Evolutionary conservation across 2,888 invertebrate species (phyloP).

Genomic region (Mechanitis mazaeus): DNA sequence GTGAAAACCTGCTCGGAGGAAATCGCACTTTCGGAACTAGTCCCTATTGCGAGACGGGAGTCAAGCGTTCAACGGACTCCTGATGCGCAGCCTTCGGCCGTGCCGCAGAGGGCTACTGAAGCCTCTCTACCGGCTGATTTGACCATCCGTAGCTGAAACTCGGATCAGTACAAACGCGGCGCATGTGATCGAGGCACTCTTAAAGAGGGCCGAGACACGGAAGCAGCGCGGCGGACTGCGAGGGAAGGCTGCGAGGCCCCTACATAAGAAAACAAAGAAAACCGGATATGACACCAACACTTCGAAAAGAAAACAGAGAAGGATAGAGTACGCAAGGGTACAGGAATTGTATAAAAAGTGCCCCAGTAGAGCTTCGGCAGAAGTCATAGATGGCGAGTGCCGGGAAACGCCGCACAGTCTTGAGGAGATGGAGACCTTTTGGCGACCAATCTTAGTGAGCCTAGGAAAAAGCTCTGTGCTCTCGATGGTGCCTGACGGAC

Average conservation of each 20-base stretch:
- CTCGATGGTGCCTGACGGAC: constrained; percentile 30
- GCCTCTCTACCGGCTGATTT: neutral
- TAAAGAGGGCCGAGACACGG: constrained; percentile 9
- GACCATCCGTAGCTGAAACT: neutral
- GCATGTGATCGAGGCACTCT: constrained; percentile 4
- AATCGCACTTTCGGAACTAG: neutral
- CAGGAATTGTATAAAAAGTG: constrained; percentile 27
- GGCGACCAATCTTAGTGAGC: constrained; percentile 26
- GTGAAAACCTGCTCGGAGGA: constrained; percentile 18
- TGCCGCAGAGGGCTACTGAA: neutral
- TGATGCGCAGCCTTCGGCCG: neutral
- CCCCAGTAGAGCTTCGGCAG: constrained; percentile 24
- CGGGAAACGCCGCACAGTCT: constrained; percentile 21
- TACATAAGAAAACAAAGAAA: neutral
- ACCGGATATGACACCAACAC: constrained; percentile 6
- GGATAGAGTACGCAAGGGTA: constrained; percentile 28
- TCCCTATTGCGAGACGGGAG: constrained; percentile 16
- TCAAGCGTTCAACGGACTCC: constrained; percentile 15
- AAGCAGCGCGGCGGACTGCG: constrained; percentile 7
- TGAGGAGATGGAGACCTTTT: constrained; percentile 29
- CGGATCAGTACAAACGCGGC: neutral
- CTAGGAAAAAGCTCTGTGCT: constrained; percentile 35
- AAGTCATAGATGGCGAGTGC: constrained; percentile 26
- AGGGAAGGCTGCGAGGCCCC: constrained; percentile 9
- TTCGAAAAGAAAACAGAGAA: constrained; percentile 12